Evolutionary conservation across 1,140 invertebrate species (phyloP).

Genomic region (Solenopsis fugax): DNA sequence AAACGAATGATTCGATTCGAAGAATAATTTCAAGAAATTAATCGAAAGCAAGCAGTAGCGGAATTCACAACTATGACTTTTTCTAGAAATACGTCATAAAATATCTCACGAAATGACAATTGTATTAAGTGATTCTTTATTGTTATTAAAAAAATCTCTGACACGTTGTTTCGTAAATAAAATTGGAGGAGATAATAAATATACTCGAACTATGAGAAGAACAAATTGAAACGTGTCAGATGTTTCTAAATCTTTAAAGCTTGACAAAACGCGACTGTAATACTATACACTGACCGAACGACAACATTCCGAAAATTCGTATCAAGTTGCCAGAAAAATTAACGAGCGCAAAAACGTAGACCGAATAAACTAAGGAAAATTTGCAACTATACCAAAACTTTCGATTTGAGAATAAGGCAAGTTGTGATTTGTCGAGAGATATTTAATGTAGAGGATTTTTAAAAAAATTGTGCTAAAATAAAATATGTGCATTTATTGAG

Average conservation of each 20-base stretch:
- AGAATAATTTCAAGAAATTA: neutral
- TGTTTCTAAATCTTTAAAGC: neutral
- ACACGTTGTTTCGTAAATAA: neutral
- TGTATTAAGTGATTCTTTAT: neutral
- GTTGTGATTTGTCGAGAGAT: neutral
- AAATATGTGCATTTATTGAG: neutral
- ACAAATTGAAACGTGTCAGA: neutral
- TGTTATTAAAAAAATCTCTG: neutral
- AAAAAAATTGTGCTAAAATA: slow-evolving; percentile 21
- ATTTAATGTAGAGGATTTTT: neutral
- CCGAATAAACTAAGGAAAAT: neutral
- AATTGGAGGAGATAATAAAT: neutral
- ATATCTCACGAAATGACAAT: neutral
- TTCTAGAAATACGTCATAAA: neutral
- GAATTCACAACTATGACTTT: neutral
- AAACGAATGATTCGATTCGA: slow-evolving; percentile 1
- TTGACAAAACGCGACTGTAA: neutral
- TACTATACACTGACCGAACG: neutral
- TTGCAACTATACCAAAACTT: neutral
- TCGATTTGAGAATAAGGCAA: neutral
- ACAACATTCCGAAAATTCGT: neutral
- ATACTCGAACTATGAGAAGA: neutral
- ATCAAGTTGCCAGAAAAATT: neutral
- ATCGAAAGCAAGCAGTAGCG: neutral
- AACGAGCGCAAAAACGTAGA: neutral